Evolutionary conservation across 2,888 invertebrate genomes (phyloP), one percentile per base, ranked within the genome.

Genomic region (Calameuta idolon): DNA sequence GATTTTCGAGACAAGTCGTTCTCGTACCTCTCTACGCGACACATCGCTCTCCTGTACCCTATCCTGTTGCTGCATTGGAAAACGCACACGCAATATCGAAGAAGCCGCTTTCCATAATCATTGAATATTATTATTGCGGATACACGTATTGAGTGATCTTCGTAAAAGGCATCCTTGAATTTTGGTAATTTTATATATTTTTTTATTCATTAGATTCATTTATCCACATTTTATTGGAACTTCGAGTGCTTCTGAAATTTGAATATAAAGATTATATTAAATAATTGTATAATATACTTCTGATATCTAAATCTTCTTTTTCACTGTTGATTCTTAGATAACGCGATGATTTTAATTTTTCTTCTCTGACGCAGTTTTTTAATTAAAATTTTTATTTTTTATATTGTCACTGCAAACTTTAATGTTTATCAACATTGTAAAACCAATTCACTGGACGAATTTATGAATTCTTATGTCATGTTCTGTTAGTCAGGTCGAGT

Each of bases 21-120:
- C 82, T 83, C 84, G 82, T 83, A 82, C 84, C 85, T 82, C 80
- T 85, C 86, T 82, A 81, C 84, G 83, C 82, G 84, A 84, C 85
- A 79, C 86, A 87, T 85, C 86, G 80, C 76, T 73, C 68, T 69
- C 69, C 23, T 5, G 74, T 35, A 37, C 23, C 30, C 30, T 37
- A 77, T 77, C 81, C 84, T 86, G 87, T 87, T 33, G 33, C 12
- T 71, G 15, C 34, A 31, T 71, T 34, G 71, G 33, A 33, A 33
- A 33, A 31, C 34, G 71, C 71, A 12, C 71, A 71, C 71, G 71
- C 31, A 71, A 34, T 71, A 55, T 9, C 55, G 55, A 55, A 55
- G 55, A 55, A 55, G 9, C 55, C 55, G 55, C 23, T 55, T 55
- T 55, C 55, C 55, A 31, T 71, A 34, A 33, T 71, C 15, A 31